Evolutionary conservation across 92 coral and sea anemone genomes (phyloP).

Genomic region (Phenganax marumi): DNA sequence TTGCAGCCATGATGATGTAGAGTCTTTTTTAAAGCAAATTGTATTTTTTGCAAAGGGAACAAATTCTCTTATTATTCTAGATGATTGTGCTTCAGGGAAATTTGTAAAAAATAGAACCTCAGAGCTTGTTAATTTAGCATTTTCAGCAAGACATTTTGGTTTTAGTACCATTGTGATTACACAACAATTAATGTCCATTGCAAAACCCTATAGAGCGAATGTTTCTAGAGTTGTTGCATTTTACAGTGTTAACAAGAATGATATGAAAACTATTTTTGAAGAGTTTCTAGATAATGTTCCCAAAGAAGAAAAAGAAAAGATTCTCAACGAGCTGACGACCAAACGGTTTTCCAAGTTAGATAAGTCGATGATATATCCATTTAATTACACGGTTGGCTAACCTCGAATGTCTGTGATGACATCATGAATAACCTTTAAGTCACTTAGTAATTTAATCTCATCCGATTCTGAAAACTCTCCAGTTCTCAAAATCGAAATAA

Average conservation of each 20-base stretch:
- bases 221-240: slow-evolving; percentile 20
- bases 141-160: slow-evolving; percentile 33
- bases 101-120: not conserved
- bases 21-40: not conserved
- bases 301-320: not conserved
- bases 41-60: not conserved
- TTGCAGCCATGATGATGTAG: not conserved
- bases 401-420: no score
- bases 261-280: slow-evolving; percentile 28
- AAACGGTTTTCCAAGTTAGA: not conserved
- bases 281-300: not conserved
- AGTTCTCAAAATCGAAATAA: no score
- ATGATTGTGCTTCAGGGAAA: slow-evolving; percentile 13
- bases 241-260: slow-evolving; percentile 18
- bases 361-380: not conserved
- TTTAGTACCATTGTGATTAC: slow-evolving; percentile 23
- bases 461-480: no score
- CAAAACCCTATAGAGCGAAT: slow-evolving; percentile 34
- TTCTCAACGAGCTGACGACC: not conserved
- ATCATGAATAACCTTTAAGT: no score
- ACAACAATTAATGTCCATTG: slow-evolving; percentile 24
- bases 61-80: not conserved
- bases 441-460: no score
- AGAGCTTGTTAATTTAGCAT: slow-evolving; percentile 17
- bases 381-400: slow-evolving; percentile 5